phyloP scores from a whole-genome alignment of 2,797 vertebrate species.

The Gymnoscopelus microlampas region DNA sequence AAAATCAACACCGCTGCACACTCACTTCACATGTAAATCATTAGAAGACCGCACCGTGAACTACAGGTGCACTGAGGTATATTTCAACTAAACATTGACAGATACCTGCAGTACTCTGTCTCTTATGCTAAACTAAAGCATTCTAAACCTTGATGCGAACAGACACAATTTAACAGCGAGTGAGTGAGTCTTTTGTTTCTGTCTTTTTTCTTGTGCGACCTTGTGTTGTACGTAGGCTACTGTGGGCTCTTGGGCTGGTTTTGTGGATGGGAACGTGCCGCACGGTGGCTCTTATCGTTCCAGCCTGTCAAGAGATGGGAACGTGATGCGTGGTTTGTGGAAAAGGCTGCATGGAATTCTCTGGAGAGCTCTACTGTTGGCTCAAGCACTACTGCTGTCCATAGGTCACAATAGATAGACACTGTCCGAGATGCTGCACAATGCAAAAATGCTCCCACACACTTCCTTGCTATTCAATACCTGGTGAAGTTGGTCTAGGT shows the following conservation, averaged over 20 bases:
- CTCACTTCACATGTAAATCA: not conserved
- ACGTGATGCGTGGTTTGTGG: constrained; percentile 55
- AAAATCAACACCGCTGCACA: too few relatives aligned
- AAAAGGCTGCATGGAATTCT: constrained; percentile 66
- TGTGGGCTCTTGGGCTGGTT: constrained; percentile 47
- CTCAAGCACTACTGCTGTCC: constrained; percentile 53
- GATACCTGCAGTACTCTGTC: too few relatives aligned
- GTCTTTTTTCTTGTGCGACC: constrained; percentile 29
- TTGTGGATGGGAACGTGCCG: constrained; percentile 57
- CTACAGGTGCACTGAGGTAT: too few relatives aligned
- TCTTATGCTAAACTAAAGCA: too few relatives aligned
- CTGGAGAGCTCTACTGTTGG: constrained; percentile 59
- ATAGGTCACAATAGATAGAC: constrained; percentile 40
- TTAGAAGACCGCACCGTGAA: not conserved
- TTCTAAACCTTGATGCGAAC: too few relatives aligned
- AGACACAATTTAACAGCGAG: not conserved
- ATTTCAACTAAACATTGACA: too few relatives aligned
- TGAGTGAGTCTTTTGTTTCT: not conserved
- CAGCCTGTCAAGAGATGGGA: constrained; percentile 65
- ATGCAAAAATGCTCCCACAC: too few relatives aligned
- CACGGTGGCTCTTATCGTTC: constrained; percentile 67
- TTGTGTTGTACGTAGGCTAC: constrained; percentile 37
- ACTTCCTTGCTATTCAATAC: too few relatives aligned
- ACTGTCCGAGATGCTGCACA: constrained; percentile 4
- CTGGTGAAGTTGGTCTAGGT: too few relatives aligned